A percentile compares a stretch with the other conserved stretches of the same genome.
Conservation (phyloP, 1,140 invertebrate species). For the Drosophila aff. region DNA sequence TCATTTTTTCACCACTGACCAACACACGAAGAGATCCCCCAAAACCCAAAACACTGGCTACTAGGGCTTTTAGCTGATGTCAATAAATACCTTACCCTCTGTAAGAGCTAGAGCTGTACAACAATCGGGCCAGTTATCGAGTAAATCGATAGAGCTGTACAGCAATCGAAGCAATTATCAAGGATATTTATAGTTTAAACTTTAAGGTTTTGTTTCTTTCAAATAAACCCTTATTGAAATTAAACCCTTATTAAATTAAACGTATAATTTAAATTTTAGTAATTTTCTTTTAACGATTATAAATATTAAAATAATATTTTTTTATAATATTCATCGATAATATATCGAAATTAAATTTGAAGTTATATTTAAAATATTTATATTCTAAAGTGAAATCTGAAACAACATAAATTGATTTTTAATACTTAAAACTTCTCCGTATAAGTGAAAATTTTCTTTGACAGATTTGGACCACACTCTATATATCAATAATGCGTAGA, state of each 20-base stretch:
- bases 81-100: constrained; percentile 5
- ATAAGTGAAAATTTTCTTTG: no score
- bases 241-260: no score
- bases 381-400: not conserved
- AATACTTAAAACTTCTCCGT: no score
- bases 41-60: constrained; percentile 32
- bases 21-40: constrained; percentile 15
- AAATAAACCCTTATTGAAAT: not conserved
- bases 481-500: no score
- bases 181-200: not conserved
- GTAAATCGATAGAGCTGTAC: not conserved
- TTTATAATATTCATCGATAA: not conserved
- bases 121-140: constrained; percentile 21
- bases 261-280: not conserved
- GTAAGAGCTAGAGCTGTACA: constrained; percentile 35
- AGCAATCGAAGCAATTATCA: not conserved
- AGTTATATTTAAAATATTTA: not conserved
- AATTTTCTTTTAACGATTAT: not conserved
- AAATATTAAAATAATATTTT: not conserved
- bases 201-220: not conserved
- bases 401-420: not conserved
- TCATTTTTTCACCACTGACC: constrained; percentile 52
- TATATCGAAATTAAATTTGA: not conserved
- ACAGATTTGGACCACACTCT: no score
- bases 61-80: constrained; percentile 53